Conservation (phyloP, 1,140 invertebrate genomes). For the Adelges cooleyi region DNA sequence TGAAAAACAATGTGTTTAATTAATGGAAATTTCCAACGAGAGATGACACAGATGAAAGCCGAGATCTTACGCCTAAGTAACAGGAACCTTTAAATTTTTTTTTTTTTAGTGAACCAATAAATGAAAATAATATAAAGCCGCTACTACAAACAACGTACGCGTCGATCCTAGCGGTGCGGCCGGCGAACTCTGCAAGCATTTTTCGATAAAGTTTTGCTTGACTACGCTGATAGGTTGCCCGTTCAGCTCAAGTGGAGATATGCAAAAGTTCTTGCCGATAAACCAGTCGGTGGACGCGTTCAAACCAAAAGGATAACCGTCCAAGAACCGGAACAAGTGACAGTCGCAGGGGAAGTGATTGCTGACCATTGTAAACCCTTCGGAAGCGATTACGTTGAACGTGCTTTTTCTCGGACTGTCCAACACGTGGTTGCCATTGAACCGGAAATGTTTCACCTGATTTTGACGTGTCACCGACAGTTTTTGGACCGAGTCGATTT, state of each 20-base stretch:
- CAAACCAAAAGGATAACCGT: constrained; percentile 50
- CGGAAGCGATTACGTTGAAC: constrained; percentile 47
- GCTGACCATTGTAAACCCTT: constrained; percentile 51
- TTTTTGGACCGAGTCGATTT: constrained; percentile 65
- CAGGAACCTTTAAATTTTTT: too few relatives aligned
- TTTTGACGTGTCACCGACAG: constrained; percentile 54
- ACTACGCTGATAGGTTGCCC: constrained; percentile 57
- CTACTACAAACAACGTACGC: not conserved
- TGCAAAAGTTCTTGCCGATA: constrained; percentile 64
- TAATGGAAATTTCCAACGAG: too few relatives aligned
- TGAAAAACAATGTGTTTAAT: too few relatives aligned
- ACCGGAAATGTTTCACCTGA: constrained; percentile 52
- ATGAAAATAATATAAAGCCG: too few relatives aligned
- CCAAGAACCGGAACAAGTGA: constrained; percentile 58
- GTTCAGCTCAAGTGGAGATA: constrained; percentile 68
- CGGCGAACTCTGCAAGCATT: not conserved
- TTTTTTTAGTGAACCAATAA: too few relatives aligned
- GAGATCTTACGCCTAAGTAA: too few relatives aligned
- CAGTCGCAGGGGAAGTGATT: constrained; percentile 79
- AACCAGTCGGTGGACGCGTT: constrained; percentile 53
- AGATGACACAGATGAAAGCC: too few relatives aligned
- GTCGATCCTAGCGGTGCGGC: not conserved
- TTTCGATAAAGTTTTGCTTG: constrained; percentile 36
- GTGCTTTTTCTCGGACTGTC: constrained; percentile 52
- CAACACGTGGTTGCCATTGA: constrained; percentile 69